These are phyloP conservation scores for Eutolmus rufibarbis DNA, from an alignment of 2,888 invertebrate genomes.

Conservation along the genomic window DNA sequence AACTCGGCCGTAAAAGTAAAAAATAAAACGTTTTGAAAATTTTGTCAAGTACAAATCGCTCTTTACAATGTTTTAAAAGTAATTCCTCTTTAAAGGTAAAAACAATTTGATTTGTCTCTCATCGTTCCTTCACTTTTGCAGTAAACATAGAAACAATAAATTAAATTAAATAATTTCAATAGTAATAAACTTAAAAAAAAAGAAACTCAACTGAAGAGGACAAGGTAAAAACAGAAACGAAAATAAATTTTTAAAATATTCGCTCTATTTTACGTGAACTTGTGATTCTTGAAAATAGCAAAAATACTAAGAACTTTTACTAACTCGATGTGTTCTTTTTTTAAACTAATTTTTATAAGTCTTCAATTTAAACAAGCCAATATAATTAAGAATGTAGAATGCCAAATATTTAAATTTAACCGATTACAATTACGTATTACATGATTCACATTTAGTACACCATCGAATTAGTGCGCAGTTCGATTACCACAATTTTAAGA, in stretches of 20 bases:
- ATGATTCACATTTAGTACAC: not conserved
- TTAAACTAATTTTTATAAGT: not conserved
- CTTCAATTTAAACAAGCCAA: not conserved
- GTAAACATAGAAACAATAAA: slow-evolving; percentile 1
- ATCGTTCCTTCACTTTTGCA: not conserved
- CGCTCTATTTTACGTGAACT: not conserved
- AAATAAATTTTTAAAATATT: not conserved
- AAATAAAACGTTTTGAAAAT: slow-evolving; percentile 36
- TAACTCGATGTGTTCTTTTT: not conserved
- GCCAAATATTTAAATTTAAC: not conserved
- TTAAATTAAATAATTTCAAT: not conserved
- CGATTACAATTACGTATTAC: too few species aligned
- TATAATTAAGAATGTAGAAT: not conserved
- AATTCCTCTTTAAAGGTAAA: not conserved
- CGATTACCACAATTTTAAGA: not conserved
- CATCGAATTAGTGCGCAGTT: not conserved
- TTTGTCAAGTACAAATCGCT: slow-evolving; percentile 4
- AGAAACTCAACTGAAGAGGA: slow-evolving; percentile 7
- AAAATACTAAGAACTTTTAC: slow-evolving; percentile 4
- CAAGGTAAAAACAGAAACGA: not conserved
- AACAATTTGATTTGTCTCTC: not conserved
- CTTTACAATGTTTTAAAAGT: not conserved
- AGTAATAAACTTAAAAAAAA: slow-evolving; percentile 4
- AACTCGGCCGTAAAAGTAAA: not conserved
- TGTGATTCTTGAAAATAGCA: slow-evolving; percentile 1